Conservation (phyloP, 2,113 vertebrate genomes). For the Zosterops japonicus region DNA sequence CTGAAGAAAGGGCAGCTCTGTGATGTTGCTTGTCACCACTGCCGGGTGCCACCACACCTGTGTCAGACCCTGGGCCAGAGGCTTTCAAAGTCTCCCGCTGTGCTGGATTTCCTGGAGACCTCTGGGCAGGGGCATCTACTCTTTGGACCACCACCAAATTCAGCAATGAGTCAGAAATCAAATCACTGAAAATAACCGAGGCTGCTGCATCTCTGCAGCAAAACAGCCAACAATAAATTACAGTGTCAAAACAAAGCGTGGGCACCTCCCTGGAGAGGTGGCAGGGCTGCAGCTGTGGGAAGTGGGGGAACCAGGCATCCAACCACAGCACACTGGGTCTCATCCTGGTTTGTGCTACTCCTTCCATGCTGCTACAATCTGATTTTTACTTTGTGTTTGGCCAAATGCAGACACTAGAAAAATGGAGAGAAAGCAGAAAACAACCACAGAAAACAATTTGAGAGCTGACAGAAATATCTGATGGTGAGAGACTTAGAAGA, state of each 20-base stretch:
- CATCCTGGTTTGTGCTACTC: neutral
- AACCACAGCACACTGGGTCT: accelerated
- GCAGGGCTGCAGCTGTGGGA: neutral
- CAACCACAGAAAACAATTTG: neutral
- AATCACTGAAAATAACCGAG: neutral
- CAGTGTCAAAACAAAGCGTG: neutral
- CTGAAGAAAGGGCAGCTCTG: neutral
- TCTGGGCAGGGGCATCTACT: neutral
- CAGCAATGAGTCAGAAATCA: neutral
- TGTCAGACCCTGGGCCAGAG: neutral
- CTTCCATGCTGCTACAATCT: neutral
- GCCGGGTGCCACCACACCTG: neutral
- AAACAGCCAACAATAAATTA: accelerated
- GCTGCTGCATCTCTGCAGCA: neutral
- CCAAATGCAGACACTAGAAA: neutral
- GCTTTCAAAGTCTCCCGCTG: neutral
- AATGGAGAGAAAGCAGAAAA: neutral
- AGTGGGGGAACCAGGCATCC: neutral
- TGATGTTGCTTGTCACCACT: neutral
- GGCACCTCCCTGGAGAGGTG: neutral
- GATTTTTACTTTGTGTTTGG: neutral
- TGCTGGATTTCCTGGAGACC: neutral
- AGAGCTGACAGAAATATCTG: neutral
- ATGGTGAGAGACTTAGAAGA: neutral
- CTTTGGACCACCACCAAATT: neutral